These are phyloP conservation scores for Lepidostoma basale DNA, from an alignment of 1,140 invertebrate genomes.

Conservation along the genomic window DNA sequence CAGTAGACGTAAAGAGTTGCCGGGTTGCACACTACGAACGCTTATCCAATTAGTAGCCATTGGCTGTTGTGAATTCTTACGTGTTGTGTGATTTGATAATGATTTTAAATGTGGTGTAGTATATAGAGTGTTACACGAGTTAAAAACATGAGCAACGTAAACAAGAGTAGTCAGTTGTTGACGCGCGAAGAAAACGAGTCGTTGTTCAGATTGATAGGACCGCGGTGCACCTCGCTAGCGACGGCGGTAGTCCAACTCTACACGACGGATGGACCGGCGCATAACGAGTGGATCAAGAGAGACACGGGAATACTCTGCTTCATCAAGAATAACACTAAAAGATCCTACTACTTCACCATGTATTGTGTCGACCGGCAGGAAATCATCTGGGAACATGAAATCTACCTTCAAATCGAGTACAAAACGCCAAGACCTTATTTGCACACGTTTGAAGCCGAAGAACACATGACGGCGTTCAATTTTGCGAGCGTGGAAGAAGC, in stretches of 20 bases:
- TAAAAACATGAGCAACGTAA: no score
- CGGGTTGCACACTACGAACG: no score
- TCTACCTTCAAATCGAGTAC: slow-evolving; percentile 92
- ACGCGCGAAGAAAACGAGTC: not conserved
- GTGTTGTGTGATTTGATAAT: no score
- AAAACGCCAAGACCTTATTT: slow-evolving; percentile 79
- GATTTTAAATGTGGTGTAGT: no score
- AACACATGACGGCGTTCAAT: not conserved
- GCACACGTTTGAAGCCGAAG: slow-evolving; percentile 93
- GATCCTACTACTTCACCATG: slow-evolving; percentile 90
- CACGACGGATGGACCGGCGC: slow-evolving; percentile 78
- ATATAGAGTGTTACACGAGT: no score
- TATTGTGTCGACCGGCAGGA: slow-evolving; percentile 79
- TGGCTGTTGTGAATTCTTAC: no score
- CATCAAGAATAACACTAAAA: slow-evolving; percentile 85
- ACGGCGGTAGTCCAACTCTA: slow-evolving; percentile 91
- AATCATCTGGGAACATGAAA: slow-evolving; percentile 91
- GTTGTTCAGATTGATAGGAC: not conserved
- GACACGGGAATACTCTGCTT: slow-evolving; percentile 90
- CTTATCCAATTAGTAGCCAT: no score
- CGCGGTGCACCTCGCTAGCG: slow-evolving; percentile 65
- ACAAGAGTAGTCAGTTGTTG: not conserved
- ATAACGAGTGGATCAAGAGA: slow-evolving; percentile 84
- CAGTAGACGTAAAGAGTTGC: no score
- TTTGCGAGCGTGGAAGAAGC: not conserved